Base-by-base conservation (phyloP, 2,797 vertebrate genomes). In the Ctenopoma multispine region DNA sequence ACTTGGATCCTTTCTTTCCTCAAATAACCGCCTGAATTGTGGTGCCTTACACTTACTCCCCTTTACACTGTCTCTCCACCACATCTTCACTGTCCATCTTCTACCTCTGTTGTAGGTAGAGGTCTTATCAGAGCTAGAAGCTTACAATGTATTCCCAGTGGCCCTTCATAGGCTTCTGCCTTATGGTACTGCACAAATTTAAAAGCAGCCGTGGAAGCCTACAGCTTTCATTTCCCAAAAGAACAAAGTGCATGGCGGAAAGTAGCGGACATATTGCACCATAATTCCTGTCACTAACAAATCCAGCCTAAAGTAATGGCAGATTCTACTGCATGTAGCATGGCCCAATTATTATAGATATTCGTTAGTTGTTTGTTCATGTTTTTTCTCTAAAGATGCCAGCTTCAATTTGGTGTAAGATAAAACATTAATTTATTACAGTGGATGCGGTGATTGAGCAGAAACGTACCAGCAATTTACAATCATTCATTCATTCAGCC, bases 111-210 rank as follows among this genome's bases (percentile, higher is more conserved):
- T 66, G 69, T 59, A 78, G 64, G 79, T 74, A 80, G 75, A 65
- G 72, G 75, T 81, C 79, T 83, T 85, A 90, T 89, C 78, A 77
- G 71, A 75, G 69, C 56, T 20, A 55, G 72, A 49, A 79, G 81
- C 81, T 88, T 81, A 82, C 71, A 81, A 48, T 74, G 44, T 79
- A 89, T 87, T 90, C 89, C 90, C 87, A 56, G 66, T 36, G 82
- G 90, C 75, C 67, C 17, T 65, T 58, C 75, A 74, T 55, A 63
- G 79, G 63, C 55, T 78, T 67, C 57, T 75, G 71, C 73, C 80
- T 86, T 85, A 79, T 79, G 83, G 82, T 86, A 86, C 74, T 77
- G 68, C 44, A 72, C 66, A 79, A 78, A 80, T 86, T 87, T 84
- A 64, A 83, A 87, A 82, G 85, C 75, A 80, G 71, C 41, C 67